Conservation (phyloP, 2,113 vertebrate species). For the Neogale vison region DNA sequence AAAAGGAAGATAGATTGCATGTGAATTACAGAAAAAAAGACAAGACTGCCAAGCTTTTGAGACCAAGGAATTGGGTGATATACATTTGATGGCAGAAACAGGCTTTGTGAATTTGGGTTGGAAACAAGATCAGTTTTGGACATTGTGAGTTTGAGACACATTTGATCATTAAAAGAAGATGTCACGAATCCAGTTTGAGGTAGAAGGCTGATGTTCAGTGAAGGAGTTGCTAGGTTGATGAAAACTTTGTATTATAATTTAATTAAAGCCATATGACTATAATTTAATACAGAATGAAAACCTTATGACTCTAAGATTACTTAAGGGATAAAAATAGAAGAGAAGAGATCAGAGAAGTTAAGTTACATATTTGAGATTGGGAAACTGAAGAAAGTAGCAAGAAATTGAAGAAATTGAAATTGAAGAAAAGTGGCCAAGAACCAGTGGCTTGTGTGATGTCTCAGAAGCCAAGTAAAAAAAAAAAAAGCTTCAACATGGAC, state of each 20-base stretch:
- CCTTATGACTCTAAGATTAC: neutral
- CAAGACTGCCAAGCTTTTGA: neutral
- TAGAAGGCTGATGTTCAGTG: neutral
- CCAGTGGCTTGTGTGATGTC: neutral
- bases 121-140: neutral
- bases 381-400: neutral
- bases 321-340: neutral
- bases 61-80: neutral
- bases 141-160: neutral
- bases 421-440: neutral
- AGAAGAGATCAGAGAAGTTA: neutral
- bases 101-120: neutral
- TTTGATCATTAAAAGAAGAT: neutral
- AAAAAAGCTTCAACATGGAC: neutral
- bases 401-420: no score
- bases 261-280: neutral
- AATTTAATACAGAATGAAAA: neutral
- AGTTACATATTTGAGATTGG: neutral
- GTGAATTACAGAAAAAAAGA: neutral
- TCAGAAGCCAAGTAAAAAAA: neutral
- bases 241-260: neutral
- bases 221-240: neutral
- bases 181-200: neutral
- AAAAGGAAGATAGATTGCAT: neutral
- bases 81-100: neutral